A percentile compares a stretch with the other conserved stretches of the same genome.
Evolutionary conservation across 2,113 vertebrate genomes (phyloP).

Genomic region (Alligator sinensis): DNA sequence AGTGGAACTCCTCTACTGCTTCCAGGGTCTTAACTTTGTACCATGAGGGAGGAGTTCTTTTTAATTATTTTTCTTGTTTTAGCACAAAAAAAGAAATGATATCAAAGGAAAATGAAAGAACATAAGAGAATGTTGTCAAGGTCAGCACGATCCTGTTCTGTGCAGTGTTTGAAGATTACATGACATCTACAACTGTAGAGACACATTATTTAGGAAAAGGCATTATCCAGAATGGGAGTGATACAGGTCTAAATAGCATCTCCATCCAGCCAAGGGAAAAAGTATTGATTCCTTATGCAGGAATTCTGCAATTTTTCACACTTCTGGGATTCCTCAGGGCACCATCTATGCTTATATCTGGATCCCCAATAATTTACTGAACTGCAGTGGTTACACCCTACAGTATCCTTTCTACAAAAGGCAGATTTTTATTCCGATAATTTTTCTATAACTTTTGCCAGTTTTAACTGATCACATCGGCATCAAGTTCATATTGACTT

Average conservation of each 20-base stretch:
- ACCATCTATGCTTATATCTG: neutral
- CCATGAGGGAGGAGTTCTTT: too few species aligned
- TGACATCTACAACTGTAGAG: too few species aligned
- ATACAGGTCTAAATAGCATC: too few species aligned
- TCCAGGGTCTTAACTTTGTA: too few species aligned
- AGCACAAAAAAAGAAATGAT: too few species aligned
- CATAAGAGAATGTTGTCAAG: neutral
- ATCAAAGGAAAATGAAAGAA: neutral
- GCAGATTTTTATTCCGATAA: neutral
- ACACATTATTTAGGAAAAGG: too few species aligned
- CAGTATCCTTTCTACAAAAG: neutral
- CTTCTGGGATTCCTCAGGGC: neutral
- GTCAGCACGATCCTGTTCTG: neutral
- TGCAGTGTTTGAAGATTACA: neutral
- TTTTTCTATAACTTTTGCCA: slow-evolving; percentile 51
- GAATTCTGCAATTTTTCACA: neutral
- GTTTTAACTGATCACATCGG: neutral
- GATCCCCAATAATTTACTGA: neutral
- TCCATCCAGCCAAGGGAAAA: neutral
- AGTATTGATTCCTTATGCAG: neutral
- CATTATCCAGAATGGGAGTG: too few species aligned
- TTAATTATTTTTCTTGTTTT: too few species aligned
- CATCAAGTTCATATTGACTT: neutral
- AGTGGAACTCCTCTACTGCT: too few species aligned
- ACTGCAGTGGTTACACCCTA: neutral